Evolutionary conservation across 2,113 vertebrate species (phyloP).

Genomic region (Actinemys pallida): DNA sequence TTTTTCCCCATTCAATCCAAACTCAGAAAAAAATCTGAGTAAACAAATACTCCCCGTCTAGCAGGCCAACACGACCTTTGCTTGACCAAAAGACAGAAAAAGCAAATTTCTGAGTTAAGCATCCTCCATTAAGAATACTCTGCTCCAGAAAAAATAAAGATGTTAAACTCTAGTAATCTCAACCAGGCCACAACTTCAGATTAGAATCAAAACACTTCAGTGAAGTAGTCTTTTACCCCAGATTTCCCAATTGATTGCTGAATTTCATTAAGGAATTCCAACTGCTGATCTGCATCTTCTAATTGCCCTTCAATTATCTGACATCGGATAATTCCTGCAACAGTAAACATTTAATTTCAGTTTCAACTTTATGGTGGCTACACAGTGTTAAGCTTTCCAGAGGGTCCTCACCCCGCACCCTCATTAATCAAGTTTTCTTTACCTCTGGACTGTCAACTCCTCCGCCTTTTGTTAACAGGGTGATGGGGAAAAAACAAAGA

Average conservation of each 20-base stretch:
- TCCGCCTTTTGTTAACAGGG: background rate
- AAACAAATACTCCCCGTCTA: background rate
- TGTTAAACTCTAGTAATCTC: background rate
- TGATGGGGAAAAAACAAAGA: background rate
- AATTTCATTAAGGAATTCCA: constrained; percentile 95
- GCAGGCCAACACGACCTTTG: background rate
- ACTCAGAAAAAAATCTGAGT: background rate
- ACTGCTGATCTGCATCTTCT: constrained; percentile 94
- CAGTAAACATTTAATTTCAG: constrained; percentile 16
- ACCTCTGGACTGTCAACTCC: background rate
- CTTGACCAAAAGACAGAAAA: background rate
- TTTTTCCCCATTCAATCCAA: background rate
- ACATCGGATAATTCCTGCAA: constrained; percentile 91
- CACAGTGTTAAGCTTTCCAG: background rate
- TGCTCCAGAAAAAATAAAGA: background rate
- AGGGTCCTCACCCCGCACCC: background rate
- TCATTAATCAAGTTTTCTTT: background rate
- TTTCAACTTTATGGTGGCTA: background rate
- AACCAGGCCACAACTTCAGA: background rate
- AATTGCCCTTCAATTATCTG: constrained; percentile 91
- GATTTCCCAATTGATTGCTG: constrained; percentile 95
- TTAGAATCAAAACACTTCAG: background rate
- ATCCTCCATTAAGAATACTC: background rate
- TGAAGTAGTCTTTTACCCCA: constrained; percentile 79
- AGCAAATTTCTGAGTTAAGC: background rate